phyloP scores from a whole-genome alignment of 2,888 invertebrate genomes.

The Tenthredo distinguenda region DNA sequence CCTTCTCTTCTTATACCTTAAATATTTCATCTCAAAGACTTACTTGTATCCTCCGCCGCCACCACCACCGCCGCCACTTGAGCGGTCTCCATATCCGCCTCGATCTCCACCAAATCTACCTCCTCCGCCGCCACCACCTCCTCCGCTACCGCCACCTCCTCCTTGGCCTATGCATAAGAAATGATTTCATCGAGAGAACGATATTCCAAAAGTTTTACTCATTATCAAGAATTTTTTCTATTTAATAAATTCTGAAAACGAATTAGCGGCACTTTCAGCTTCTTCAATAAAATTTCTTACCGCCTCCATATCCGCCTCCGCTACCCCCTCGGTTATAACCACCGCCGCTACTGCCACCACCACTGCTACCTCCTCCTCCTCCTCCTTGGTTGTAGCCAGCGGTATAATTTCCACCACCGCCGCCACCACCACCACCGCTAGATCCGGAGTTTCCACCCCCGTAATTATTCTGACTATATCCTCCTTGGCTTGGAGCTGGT shows the following conservation, averaged over 20 bases:
- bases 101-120: conserved; percentile 76
- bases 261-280: neutral
- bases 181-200: neutral
- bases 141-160: conserved; percentile 70
- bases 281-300: conserved; percentile 54
- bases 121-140: conserved; percentile 69
- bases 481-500: conserved; percentile 67
- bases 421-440: conserved; percentile 18
- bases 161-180: conserved; percentile 78
- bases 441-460: conserved; percentile 57
- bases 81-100: conserved; percentile 78
- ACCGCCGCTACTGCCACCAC: conserved; percentile 77
- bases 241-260: neutral
- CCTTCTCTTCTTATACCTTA: conserved; percentile 48
- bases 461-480: conserved; percentile 70
- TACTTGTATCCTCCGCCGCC: conserved; percentile 76
- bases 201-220: neutral
- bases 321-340: conserved; percentile 77
- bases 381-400: conserved; percentile 78
- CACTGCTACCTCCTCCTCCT: conserved; percentile 78
- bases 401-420: conserved; percentile 61
- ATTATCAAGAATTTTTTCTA: neutral
- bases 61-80: conserved; percentile 67
- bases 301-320: conserved; percentile 65
- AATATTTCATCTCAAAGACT: conserved; percentile 66